Conservation (phyloP, 2,797 vertebrate genomes). For the Lepidocolaptes lacrymiger region DNA sequence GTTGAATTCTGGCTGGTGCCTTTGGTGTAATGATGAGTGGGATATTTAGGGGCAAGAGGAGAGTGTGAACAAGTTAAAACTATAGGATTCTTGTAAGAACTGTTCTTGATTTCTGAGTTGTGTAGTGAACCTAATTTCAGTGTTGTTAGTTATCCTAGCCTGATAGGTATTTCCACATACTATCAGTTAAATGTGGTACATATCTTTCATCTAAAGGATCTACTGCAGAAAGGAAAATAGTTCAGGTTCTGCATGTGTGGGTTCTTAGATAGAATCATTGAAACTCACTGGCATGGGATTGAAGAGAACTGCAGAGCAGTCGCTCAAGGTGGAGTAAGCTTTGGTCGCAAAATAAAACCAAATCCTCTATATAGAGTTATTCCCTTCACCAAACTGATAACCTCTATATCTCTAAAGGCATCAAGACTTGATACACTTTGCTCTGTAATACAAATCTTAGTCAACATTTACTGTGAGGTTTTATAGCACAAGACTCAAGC, state of each 20-base stretch:
- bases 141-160: neutral
- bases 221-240: neutral
- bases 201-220: neutral
- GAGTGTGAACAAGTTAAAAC: neutral
- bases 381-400: neutral
- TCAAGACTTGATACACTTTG: neutral
- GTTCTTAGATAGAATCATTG: neutral
- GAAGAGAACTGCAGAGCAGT: neutral
- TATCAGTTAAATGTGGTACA: neutral
- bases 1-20: neutral
- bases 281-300: neutral
- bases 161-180: neutral
- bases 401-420: neutral
- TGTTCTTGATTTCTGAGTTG: neutral
- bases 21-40: neutral
- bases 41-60: neutral
- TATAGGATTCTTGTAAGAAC: neutral
- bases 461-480: neutral
- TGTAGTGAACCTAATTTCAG: neutral
- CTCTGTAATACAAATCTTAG: neutral
- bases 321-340: neutral
- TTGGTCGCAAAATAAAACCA: neutral
- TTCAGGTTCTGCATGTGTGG: neutral
- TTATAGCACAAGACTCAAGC: neutral
- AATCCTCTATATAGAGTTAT: neutral